Conservation (phyloP, 1,140 invertebrate species). For the Trichonephila clavipes region DNA sequence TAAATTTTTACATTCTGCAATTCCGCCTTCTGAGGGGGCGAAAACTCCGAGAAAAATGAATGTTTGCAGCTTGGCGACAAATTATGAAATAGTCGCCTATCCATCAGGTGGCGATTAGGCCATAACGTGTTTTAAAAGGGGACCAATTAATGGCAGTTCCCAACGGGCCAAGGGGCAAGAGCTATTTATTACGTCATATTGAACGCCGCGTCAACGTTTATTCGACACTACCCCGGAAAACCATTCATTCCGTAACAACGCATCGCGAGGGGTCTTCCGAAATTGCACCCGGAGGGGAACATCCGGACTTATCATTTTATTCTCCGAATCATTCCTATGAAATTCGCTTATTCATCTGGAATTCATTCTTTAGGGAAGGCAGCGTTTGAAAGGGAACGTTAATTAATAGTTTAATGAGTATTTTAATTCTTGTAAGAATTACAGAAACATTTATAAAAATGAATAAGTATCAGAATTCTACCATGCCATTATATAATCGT, state of each 20-base stretch:
- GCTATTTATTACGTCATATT: conserved; percentile 72
- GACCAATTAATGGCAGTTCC: conserved; percentile 62
- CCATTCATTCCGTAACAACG: conserved; percentile 34
- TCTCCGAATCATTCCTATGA: neutral
- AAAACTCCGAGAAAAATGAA: too few species aligned
- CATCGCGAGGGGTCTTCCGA: conserved; percentile 12
- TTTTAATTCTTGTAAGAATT: too few species aligned
- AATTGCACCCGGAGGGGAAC: conserved; percentile 3
- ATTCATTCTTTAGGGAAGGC: too few species aligned
- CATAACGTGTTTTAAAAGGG: conserved; percentile 29
- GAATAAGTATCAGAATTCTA: too few species aligned
- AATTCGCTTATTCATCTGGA: too few species aligned
- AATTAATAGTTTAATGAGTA: too few species aligned
- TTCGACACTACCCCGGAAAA: conserved; percentile 38
- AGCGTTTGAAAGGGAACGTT: too few species aligned
- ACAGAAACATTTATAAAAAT: too few species aligned
- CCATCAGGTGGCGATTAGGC: conserved; percentile 61
- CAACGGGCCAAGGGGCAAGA: conserved; percentile 57
- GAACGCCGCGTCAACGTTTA: conserved; percentile 53
- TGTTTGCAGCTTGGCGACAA: too few species aligned
- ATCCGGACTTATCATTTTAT: neutral
- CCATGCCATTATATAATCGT: too few species aligned
- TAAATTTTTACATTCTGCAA: too few species aligned
- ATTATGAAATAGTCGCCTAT: conserved; percentile 4
- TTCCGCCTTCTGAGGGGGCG: too few species aligned